Base-by-base conservation (phyloP, 1,140 invertebrate species). In the Phocides pigmalion region DNA sequence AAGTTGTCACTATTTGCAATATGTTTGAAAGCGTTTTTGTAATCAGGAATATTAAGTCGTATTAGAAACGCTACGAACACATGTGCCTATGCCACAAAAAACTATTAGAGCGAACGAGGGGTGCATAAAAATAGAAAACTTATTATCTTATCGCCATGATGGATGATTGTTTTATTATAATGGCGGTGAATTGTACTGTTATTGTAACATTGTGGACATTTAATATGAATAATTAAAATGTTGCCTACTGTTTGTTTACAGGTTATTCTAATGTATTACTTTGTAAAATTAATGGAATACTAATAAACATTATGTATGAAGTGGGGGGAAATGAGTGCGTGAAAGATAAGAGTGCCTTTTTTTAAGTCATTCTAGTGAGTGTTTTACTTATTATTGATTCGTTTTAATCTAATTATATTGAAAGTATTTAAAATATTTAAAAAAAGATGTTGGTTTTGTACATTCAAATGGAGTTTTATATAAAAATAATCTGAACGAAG, bases 121-220 rank as follows among this genome's bases (percentile, higher is more conserved):
- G 82, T 84, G 83, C 76, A 88, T 84, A 84, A 64, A 76, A 69
- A 84, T 80, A 81, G 75, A 74, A 79, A 82, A 81, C 69, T 82
- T 83, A 82, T 84, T 81, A 81, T 86, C 81, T 88, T 84, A 84
- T 83, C 80, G 71, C 70, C 42, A 62, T 86, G 82, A 84, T 83
- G 66, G 78, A 84, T 84, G 72, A 68, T 76, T 66, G 66, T 79
- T 68, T 74, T 82, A 81, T 72, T 71, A 68, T 77, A 75, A 79
- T 72, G 62, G 65, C 47, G 66, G 64, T 50, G 64, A 66, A 72
- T 70, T 72, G 50, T 68, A 32, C 37, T 62, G 54, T 56, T 65
- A 51, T 41, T 11, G 32, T 20, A 61, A 35, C 9, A 44, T 37
- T 39, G 58, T 61, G 17, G 12, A 47, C 58, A 16, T 47, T 44